Base-by-base conservation (phyloP, 2,888 invertebrate genomes). In the Lepas anatifera region DNA sequence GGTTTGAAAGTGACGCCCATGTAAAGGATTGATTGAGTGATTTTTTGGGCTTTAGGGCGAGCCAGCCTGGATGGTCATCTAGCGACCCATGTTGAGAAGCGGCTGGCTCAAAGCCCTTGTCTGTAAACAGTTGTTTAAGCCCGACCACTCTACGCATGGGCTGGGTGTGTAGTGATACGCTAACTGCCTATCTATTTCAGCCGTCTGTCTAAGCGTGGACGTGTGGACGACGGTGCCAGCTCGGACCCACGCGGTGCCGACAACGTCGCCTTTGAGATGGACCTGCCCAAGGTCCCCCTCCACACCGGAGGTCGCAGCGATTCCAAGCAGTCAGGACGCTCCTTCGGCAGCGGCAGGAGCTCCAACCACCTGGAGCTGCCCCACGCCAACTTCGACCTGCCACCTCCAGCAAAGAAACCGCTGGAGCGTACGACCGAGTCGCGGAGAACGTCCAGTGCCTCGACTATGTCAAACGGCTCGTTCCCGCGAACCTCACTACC, bases 211-310 rank as follows among this genome's bases (percentile, higher is more conserved):
- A 78, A 77, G 67, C 71, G 77, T 52, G 80, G 80, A 73, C 78
- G 78, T 73, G 73, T 75, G 43, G 76, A 77, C 32, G 79, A 73
- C 32, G 50, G 32, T 37, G 39, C n/a, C 32, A 67, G 32, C 46
- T 39, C n/a, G n/a, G 69, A 69, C 10, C 39, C 48, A 29, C 68
- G 43, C 25, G 68, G 48, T 25, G 52, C 70, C 4, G 87, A 88
- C 74, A 89, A 89, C 77, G 86, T 86, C 69, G 87, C 84, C 50
- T 89, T 86, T 78, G 88, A 88, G 76, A 83, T 80, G 77, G 86
- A 86, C 73, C 50, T 74, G 73, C 67, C 68, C 72, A 68, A 16
- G 46, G 18, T 11, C 18, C 18, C 46, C 22, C 46, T 16, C n/a
- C n/a, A n/a, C n/a, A n/a, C n/a, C n/a, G n/a, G n/a, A 22, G 22